These are phyloP conservation scores for Tenthredo livida DNA, from an alignment of 2,888 invertebrate genomes.

Conservation along the genomic window DNA sequence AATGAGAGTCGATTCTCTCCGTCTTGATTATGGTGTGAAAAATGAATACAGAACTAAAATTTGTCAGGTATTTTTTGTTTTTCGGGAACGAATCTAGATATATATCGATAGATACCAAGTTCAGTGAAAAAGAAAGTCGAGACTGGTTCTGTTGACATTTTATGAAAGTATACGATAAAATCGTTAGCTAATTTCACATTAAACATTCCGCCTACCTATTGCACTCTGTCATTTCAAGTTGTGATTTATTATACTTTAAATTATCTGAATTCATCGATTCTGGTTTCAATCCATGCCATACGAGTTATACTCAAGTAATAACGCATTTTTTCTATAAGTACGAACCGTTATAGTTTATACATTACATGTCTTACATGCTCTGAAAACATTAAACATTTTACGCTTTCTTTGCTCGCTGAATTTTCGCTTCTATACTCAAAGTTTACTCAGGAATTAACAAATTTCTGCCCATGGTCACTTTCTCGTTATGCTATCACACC, in stretches of 20 bases:
- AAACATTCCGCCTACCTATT: slow-evolving; percentile 6
- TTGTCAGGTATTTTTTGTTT: not conserved
- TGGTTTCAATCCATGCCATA: not conserved
- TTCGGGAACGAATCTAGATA: not conserved
- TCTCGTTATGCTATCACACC: slow-evolving; percentile 3
- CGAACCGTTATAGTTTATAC: no score
- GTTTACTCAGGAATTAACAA: slow-evolving; percentile 1
- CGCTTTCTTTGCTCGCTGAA: slow-evolving; percentile 36
- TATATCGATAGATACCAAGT: not conserved
- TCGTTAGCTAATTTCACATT: slow-evolving; percentile 30
- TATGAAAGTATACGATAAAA: slow-evolving; percentile 31
- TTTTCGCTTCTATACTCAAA: slow-evolving; percentile 30
- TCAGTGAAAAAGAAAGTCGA: slow-evolving; percentile 43
- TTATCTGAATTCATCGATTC: not conserved
- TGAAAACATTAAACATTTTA: slow-evolving; percentile 40
- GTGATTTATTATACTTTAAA: not conserved
- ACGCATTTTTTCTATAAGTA: not conserved
- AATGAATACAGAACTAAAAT: not conserved
- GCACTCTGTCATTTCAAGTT: slow-evolving; percentile 5
- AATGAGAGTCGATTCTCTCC: slow-evolving; percentile 25
- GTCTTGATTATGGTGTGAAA: not conserved
- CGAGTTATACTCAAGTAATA: not conserved
- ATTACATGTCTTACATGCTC: slow-evolving; percentile 22
- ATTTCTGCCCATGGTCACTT: not conserved
- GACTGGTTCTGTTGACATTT: slow-evolving; percentile 38